phyloP scores from a whole-genome alignment of 1,140 invertebrate species.

The Metaphire vulgaris region DNA sequence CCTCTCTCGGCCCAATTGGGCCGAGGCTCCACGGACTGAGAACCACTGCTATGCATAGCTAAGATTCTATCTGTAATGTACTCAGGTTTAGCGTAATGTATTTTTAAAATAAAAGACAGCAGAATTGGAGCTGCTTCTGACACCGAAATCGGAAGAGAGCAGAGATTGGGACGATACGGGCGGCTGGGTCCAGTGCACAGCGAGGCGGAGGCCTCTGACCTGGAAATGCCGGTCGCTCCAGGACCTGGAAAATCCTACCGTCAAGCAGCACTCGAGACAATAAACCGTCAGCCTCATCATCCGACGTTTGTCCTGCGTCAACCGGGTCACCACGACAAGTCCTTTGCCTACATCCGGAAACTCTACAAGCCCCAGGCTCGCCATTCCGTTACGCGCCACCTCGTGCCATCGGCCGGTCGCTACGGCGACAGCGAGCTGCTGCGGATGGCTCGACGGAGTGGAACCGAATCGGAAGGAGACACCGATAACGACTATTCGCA shows the following conservation, averaged over 20 bases:
- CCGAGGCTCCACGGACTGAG: too few species aligned
- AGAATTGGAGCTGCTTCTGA: too few species aligned
- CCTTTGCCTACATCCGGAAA: slow-evolving; percentile 11
- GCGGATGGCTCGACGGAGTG: slow-evolving; percentile 3
- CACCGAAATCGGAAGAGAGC: too few species aligned
- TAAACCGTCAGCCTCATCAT: neutral
- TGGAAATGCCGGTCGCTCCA: slow-evolving; percentile 3
- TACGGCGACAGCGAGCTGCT: slow-evolving; percentile 15
- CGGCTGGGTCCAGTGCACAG: slow-evolving; percentile 8
- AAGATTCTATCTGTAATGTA: too few species aligned
- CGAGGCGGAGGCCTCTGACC: slow-evolving; percentile 17
- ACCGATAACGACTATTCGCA: neutral
- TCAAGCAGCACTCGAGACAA: slow-evolving; percentile 7
- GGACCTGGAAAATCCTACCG: slow-evolving; percentile 7
- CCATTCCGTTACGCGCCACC: neutral
- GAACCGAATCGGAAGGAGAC: slow-evolving; percentile 15
- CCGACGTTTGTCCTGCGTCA: slow-evolving; percentile 6
- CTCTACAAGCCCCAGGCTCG: slow-evolving; percentile 1
- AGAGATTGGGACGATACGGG: neutral
- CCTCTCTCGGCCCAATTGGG: too few species aligned
- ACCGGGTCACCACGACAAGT: slow-evolving; percentile 20
- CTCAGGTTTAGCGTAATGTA: too few species aligned
- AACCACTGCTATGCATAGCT: too few species aligned
- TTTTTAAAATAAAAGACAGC: too few species aligned
- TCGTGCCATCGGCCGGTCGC: slow-evolving; percentile 5